A percentile compares a stretch with the other conserved stretches of the same genome.
phyloP scores from a whole-genome alignment of 2,888 invertebrate genomes.

The Drosophila putrida region DNA sequence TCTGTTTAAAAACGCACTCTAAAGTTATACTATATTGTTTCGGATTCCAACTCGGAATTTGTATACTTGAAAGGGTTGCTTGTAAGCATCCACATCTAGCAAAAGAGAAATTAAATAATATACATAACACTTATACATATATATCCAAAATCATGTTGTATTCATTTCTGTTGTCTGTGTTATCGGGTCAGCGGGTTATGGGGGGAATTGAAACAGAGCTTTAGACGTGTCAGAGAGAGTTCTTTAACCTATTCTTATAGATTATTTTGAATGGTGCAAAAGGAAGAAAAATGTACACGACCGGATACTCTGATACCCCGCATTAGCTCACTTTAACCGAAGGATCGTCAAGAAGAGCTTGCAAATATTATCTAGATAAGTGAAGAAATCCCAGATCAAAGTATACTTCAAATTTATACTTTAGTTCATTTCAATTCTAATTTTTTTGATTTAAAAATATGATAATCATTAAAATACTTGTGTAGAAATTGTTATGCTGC shows the following conservation, averaged over 20 bases:
- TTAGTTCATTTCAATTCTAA: too few species aligned
- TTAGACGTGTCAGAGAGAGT: neutral
- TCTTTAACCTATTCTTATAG: slow-evolving; percentile 1
- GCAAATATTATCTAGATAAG: too few species aligned
- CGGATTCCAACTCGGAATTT: slow-evolving; percentile 2
- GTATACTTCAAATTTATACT: too few species aligned
- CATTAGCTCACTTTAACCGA: too few species aligned
- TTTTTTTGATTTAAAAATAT: too few species aligned
- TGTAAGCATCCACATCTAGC: slow-evolving; percentile 24
- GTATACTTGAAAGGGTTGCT: neutral
- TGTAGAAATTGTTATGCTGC: too few species aligned
- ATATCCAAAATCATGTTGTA: slow-evolving; percentile 5
- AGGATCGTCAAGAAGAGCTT: too few species aligned
- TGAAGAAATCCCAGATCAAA: too few species aligned
- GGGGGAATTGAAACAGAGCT: neutral
- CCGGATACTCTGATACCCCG: neutral
- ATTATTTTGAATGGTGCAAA: neutral
- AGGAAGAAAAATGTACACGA: neutral
- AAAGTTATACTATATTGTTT: neutral
- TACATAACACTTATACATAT: slow-evolving; percentile 24
- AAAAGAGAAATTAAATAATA: slow-evolving; percentile 37
- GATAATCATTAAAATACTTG: too few species aligned
- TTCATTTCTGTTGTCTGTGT: neutral
- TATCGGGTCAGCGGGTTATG: neutral
- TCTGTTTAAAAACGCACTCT: slow-evolving; percentile 14